A percentile compares a stretch with the other conserved stretches of the same genome.
Conservation (phyloP, 2,113 vertebrate genomes). For the Cryptoleucopteryx plumbea region DNA sequence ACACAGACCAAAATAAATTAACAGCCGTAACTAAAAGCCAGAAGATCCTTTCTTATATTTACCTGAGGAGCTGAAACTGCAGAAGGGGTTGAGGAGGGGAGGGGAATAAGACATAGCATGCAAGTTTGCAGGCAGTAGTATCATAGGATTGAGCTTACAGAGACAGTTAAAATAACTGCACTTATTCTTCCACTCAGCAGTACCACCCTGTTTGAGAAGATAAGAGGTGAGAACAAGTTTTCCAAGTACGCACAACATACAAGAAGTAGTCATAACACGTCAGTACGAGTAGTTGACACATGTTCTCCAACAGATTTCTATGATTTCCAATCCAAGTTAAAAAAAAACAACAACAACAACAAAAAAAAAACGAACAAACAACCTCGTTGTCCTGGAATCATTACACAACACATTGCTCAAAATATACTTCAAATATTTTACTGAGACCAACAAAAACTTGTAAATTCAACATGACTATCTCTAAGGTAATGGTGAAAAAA, state of each 20-base stretch:
- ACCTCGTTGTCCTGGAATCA: background rate
- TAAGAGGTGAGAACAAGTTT: conserved; percentile 39
- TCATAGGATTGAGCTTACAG: background rate
- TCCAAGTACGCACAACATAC: background rate
- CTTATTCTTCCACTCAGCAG: background rate
- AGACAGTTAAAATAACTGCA: conserved; percentile 7
- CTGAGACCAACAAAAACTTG: background rate
- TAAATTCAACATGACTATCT: background rate
- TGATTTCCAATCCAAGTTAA: background rate
- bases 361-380: background rate
- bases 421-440: background rate
- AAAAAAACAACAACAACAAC: background rate
- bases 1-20: background rate
- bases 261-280: background rate
- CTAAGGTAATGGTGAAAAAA: background rate
- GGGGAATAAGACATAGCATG: background rate
- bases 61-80: background rate
- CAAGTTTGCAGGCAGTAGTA: background rate
- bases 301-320: background rate
- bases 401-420: background rate
- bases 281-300: background rate
- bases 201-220: background rate
- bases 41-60: background rate
- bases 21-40: background rate
- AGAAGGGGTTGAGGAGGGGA: background rate